Evolutionary conservation across 2,113 vertebrate species (phyloP).

Genomic region (Eretmodus cyanostictus): DNA sequence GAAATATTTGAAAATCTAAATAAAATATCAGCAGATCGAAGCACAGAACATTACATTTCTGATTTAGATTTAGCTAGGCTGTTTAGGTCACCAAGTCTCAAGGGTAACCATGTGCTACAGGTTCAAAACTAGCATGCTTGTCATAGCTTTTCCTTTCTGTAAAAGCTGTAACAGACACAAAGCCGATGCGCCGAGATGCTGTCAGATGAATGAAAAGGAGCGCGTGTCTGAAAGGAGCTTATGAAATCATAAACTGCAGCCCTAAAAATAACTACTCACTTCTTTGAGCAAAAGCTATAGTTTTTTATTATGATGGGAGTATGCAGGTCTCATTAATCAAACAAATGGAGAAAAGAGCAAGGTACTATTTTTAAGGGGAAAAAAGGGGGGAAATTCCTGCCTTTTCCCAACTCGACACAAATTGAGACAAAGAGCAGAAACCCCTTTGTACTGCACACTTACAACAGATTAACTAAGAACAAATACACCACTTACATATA

Average conservation of each 20-base stretch:
- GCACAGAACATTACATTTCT: background rate
- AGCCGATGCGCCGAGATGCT: background rate
- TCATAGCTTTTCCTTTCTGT: background rate
- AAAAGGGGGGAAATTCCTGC: background rate
- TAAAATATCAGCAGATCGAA: background rate
- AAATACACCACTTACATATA: background rate
- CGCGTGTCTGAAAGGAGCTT: background rate
- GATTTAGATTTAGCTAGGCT: background rate
- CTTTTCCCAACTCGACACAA: background rate
- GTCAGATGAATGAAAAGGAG: background rate
- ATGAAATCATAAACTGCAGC: background rate
- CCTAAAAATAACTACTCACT: background rate
- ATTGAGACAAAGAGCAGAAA: background rate
- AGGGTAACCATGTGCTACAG: background rate
- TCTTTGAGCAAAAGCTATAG: background rate
- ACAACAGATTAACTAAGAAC: background rate
- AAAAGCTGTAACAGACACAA: background rate
- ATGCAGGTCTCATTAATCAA: background rate
- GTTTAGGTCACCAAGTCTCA: background rate
- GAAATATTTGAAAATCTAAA: background rate
- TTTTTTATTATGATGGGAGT: background rate
- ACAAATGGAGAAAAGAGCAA: background rate
- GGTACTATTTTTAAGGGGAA: fast-evolving
- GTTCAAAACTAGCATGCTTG: background rate
- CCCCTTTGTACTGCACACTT: background rate